phyloP scores from a whole-genome alignment of 2,113 vertebrate species.

The Zosterops borbonicus region DNA sequence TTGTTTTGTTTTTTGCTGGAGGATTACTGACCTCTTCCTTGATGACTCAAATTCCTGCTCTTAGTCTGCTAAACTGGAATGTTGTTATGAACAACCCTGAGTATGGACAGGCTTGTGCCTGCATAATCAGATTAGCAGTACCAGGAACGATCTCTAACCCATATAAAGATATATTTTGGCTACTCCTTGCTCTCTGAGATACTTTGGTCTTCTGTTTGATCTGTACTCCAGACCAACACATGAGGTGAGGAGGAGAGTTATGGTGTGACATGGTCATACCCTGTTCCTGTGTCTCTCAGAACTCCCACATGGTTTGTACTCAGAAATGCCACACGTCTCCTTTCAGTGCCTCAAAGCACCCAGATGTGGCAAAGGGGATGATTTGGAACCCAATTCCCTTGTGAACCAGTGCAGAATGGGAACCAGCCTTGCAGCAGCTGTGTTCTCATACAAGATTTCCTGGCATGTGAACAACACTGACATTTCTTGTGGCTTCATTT shows the following conservation, averaged over 20 bases:
- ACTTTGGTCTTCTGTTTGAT: not conserved
- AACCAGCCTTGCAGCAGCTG: conserved; percentile 1
- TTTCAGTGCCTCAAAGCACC: not conserved
- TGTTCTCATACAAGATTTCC: not conserved
- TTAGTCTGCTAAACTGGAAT: too few species aligned
- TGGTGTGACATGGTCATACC: not conserved
- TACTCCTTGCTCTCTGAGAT: not conserved
- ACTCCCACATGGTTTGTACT: accelerated
- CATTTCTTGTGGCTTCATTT: not conserved
- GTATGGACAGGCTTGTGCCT: too few species aligned
- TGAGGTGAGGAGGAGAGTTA: not conserved
- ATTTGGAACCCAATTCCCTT: not conserved
- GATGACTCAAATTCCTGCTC: too few species aligned
- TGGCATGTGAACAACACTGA: not conserved
- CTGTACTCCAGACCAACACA: not conserved
- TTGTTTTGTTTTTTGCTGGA: too few species aligned
- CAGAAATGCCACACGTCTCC: not conserved
- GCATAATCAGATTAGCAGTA: too few species aligned
- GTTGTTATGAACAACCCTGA: too few species aligned
- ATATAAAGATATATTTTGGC: not conserved
- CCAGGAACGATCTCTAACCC: not conserved
- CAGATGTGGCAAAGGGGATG: not conserved
- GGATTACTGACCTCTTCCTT: too few species aligned
- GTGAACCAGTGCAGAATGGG: not conserved
- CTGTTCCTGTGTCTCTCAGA: not conserved